Evolutionary conservation across 2,888 invertebrate species (phyloP).

Genomic region (Chloroclystis v-ata): DNA sequence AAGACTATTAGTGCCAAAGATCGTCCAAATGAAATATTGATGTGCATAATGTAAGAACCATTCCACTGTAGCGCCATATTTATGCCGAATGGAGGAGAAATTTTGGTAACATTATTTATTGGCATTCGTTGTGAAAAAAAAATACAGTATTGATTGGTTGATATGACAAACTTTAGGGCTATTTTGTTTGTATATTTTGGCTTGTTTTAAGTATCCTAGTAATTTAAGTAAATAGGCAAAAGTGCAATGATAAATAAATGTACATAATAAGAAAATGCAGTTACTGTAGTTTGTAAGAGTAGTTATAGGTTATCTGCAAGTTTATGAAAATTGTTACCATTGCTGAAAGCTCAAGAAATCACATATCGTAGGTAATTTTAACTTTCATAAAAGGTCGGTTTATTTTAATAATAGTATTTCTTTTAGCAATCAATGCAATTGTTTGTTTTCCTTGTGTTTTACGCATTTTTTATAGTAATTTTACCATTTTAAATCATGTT

Average conservation of each 20-base stretch:
- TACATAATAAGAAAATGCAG: conserved; percentile 63
- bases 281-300: conserved; percentile 42
- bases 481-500: too few species aligned
- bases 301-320: conserved; percentile 38
- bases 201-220: conserved; percentile 30
- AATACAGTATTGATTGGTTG: conserved; percentile 45
- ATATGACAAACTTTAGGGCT: conserved; percentile 24
- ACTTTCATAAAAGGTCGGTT: conserved; percentile 35
- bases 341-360: conserved; percentile 66
- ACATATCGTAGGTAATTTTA: conserved; percentile 61
- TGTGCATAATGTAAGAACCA: conserved; percentile 61
- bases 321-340: conserved; percentile 59
- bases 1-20: conserved; percentile 75
- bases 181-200: conserved; percentile 51
- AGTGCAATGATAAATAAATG: conserved; percentile 55
- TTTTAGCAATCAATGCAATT: conserved; percentile 41
- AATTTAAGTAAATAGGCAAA: conserved; percentile 35
- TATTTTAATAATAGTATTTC: conserved; percentile 37
- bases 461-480: conserved; percentile 12
- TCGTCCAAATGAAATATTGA: conserved; percentile 68
- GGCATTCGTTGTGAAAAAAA: conserved; percentile 28
- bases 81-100: conserved; percentile 60
- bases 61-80: conserved; percentile 61
- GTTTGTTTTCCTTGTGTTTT: conserved; percentile 16
- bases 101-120: conserved; percentile 28